Evolutionary conservation across 2,113 vertebrate species (phyloP), one percentile per base, ranked within the genome.

Genomic region (Rhabdornis inornatus): DNA sequence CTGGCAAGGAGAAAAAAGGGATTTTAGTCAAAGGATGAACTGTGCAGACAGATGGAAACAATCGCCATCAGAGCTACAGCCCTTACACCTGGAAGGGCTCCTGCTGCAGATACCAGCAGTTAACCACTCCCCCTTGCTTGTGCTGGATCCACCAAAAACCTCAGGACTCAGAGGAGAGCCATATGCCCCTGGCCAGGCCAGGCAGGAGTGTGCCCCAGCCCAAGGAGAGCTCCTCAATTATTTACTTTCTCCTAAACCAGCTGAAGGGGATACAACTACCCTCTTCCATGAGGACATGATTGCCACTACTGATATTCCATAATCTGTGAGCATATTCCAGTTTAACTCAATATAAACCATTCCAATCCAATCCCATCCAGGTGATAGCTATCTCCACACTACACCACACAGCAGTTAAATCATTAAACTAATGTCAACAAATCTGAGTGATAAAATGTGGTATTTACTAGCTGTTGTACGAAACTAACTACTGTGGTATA

Each of bases 1-100:
- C 99, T 99, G 88, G 64, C 19, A 82, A 83, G 59, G 49, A 88
- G 39, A 85, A 4, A 74, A 94, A 94, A 68, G 37, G 14, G 11
- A 50, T 47, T 87, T 79, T 63, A 47, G 15, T 59, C 25, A 70
- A 70, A 92, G 13, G 33, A 68, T 71, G 22, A 78, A 55, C 35
- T 10, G 15, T 44, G 57, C 65, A 90, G 39, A 42, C 14, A 40
- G 35, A 21, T 7, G 17, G 71, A 85, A 93, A 60, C 19, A 55
- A 87, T 31, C 6, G 11, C 42, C 22, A 83, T 6, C 35, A 55
- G 0, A 0, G 24, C 22, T 59, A 47, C 39, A 90, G 20, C 27
- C 15, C 25, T 61, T 57, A 59, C 30, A 33, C 28, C 6, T 52
- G 21, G 23, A 59, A 18, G 35, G 45, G n/a, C 2, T 80, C 33